A percentile compares a stretch with the other conserved stretches of the same genome.
phyloP scores from a whole-genome alignment of 2,113 vertebrate species.

The Pelodiscus sinensis region DNA sequence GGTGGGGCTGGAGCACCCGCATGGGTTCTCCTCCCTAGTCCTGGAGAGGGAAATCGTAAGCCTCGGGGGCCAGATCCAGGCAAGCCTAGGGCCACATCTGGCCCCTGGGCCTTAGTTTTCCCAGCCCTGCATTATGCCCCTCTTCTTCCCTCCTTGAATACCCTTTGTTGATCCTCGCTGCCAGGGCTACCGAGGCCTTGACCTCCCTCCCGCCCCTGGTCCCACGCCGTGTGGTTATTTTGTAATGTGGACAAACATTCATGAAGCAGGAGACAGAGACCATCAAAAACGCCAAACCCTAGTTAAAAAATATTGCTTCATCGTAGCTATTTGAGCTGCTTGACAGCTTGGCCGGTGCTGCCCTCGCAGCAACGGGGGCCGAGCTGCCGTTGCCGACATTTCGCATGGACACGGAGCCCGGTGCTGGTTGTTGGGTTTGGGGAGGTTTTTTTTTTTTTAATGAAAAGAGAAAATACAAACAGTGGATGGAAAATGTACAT shows the following conservation, averaged over 20 bases:
- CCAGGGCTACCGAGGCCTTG: background rate
- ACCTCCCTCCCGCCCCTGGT: slow-evolving; percentile 31
- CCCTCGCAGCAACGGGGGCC: slow-evolving; percentile 37
- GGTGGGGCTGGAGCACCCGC: too few species aligned
- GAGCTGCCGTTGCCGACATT: slow-evolving; percentile 46
- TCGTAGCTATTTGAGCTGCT: slow-evolving; percentile 63
- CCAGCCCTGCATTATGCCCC: background rate
- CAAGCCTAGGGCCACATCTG: too few species aligned
- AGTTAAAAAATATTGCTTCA: slow-evolving; percentile 66
- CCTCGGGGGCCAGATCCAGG: too few species aligned
- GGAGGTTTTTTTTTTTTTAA: slow-evolving; percentile 54
- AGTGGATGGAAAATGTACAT: slow-evolving; percentile 78
- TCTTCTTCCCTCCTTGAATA: accelerated
- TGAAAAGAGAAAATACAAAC: slow-evolving; percentile 71
- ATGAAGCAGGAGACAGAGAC: slow-evolving; percentile 63
- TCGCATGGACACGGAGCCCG: background rate
- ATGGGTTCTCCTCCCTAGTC: too few species aligned
- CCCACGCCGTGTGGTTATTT: slow-evolving; percentile 43
- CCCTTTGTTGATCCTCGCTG: background rate
- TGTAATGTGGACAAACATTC: slow-evolving; percentile 57
- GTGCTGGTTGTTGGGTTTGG: too few species aligned
- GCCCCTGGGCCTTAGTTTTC: too few species aligned
- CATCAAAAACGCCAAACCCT: slow-evolving; percentile 75
- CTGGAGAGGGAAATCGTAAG: too few species aligned
- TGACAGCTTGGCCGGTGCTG: slow-evolving; percentile 53